Percentiles rank a stretch among this genome's conserved stretches.
These are phyloP conservation scores for Tangara arthus DNA, from an alignment of 2,797 vertebrate species.

Conservation along the genomic window DNA sequence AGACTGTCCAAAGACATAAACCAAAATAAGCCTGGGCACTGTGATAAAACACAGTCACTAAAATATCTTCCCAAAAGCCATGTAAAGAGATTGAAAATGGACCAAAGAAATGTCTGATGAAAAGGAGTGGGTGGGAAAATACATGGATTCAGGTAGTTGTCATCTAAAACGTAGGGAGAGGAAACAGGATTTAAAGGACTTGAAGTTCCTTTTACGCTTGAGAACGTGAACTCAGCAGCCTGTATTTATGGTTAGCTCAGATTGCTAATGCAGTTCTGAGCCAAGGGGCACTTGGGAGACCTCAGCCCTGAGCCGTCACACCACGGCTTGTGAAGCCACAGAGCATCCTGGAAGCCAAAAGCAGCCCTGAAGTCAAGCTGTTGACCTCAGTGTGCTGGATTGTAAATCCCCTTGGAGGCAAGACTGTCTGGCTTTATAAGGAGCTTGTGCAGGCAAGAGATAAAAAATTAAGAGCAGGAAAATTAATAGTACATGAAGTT, in stretches of 20 bases:
- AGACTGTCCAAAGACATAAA: conserved; percentile 40
- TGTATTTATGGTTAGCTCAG: neutral
- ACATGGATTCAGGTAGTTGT: neutral
- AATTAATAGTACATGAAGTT: neutral
- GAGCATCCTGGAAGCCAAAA: neutral
- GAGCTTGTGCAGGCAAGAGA: neutral
- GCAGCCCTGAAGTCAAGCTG: neutral
- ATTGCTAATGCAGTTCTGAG: conserved; percentile 2
- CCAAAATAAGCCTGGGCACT: neutral
- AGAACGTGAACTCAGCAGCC: neutral
- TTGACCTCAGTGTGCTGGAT: neutral
- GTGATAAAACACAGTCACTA: neutral
- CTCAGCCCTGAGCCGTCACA: fast-evolving
- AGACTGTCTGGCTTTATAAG: neutral
- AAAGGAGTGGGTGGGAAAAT: neutral
- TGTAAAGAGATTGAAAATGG: neutral
- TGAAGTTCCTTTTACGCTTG: neutral
- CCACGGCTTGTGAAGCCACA: fast-evolving
- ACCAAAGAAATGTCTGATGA: neutral
- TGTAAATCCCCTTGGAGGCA: neutral
- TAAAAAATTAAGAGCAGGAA: neutral
- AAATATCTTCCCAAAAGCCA: conserved; percentile 12
- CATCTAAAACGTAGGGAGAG: neutral
- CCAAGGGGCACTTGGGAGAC: neutral
- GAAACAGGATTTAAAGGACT: neutral